Evolutionary conservation across 2,113 vertebrate genomes (phyloP).

Genomic region (Cyanoliseus patagonus): DNA sequence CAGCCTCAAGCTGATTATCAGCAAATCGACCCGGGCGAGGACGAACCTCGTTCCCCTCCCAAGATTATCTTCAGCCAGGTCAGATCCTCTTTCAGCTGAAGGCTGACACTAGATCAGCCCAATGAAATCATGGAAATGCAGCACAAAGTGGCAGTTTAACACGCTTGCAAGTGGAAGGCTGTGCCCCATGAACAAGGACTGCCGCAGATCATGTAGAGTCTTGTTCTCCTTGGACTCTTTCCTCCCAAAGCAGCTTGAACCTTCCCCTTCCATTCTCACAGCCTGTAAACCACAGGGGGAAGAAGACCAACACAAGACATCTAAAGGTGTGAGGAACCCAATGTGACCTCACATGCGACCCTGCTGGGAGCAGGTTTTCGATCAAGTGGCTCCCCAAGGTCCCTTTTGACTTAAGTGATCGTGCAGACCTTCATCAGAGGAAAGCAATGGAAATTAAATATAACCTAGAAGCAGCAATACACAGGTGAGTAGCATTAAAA

Average conservation of each 20-base stretch:
- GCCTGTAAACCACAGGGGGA: neutral
- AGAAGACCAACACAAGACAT: fast-evolving
- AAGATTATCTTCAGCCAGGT: neutral
- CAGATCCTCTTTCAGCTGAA: neutral
- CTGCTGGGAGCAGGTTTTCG: neutral
- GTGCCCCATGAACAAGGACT: neutral
- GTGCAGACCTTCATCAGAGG: fast-evolving
- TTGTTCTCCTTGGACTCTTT: neutral
- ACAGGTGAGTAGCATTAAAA: neutral
- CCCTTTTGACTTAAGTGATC: neutral
- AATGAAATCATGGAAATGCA: neutral
- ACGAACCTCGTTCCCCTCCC: neutral
- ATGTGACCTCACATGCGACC: fast-evolving
- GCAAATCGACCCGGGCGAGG: fast-evolving
- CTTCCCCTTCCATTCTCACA: neutral
- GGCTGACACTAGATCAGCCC: neutral
- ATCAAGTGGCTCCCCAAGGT: neutral
- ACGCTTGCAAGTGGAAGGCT: neutral
- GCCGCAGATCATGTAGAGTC: fast-evolving
- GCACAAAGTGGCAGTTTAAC: neutral
- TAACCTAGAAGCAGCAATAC: neutral
- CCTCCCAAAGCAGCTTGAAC: neutral
- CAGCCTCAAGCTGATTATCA: neutral
- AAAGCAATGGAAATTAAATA: neutral
- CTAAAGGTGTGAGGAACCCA: fast-evolving